Evolutionary conservation across 1,140 invertebrate species (phyloP).

Genomic region (Formica selysi): DNA sequence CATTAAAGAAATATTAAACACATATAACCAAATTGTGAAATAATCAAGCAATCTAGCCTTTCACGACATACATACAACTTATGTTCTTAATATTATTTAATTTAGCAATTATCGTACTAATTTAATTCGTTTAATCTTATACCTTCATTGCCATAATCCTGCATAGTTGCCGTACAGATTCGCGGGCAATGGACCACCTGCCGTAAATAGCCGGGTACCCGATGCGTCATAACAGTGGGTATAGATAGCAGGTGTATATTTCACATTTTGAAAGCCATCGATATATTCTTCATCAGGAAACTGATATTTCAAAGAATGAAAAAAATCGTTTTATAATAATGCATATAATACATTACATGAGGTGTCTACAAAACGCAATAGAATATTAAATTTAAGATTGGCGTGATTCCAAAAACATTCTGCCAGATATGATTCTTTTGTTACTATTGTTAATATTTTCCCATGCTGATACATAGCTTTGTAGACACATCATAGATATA

Average conservation of each 20-base stretch:
- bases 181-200: slow-evolving; percentile 96
- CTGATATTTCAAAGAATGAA: slow-evolving; percentile 83
- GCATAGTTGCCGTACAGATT: slow-evolving; percentile 94
- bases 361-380: background rate
- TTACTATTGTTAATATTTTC: background rate
- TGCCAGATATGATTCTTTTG: background rate
- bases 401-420: background rate
- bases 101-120: slow-evolving; percentile 63
- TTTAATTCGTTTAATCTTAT: slow-evolving; percentile 56
- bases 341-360: slow-evolving; percentile 15
- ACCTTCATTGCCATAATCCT: slow-evolving; percentile 89
- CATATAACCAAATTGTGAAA: slow-evolving; percentile 1
- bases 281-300: slow-evolving; percentile 94
- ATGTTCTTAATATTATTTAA: slow-evolving; percentile 54
- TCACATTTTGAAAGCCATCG: slow-evolving; percentile 93
- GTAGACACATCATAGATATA: background rate
- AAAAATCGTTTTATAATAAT: slow-evolving; percentile 35
- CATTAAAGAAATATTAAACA: slow-evolving; percentile 21
- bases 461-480: background rate
- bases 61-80: slow-evolving; percentile 61
- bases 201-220: slow-evolving; percentile 96
- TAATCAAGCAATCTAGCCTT: slow-evolving; percentile 23
- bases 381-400: slow-evolving; percentile 8
- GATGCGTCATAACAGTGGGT: slow-evolving; percentile 98
- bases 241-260: slow-evolving; percentile 97